Conservation (phyloP, 2,113 vertebrate species). For the Leiothrix lutea region DNA sequence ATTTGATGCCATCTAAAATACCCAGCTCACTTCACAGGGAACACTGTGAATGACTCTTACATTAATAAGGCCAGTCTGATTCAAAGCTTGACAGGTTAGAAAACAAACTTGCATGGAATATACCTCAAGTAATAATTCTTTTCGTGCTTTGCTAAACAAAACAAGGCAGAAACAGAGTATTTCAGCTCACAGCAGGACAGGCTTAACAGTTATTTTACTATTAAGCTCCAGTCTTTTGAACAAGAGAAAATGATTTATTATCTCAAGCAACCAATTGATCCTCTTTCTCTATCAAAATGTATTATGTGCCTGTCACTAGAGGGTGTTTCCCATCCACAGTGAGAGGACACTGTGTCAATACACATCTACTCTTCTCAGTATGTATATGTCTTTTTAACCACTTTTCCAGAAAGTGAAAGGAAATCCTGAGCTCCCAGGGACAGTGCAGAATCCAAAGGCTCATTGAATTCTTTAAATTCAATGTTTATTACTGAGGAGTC, state of each 20-base stretch:
- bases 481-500: not conserved
- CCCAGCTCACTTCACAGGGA: not conserved
- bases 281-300: not conserved
- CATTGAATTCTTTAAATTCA: not conserved
- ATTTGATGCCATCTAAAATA: not conserved
- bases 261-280: not conserved
- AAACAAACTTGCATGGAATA: not conserved
- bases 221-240: not conserved
- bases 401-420: not conserved
- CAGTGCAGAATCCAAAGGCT: not conserved
- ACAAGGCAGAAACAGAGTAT: not conserved
- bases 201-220: not conserved
- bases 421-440: not conserved
- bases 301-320: not conserved
- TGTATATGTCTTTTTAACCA: not conserved
- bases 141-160: not conserved
- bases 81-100: not conserved
- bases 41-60: not conserved
- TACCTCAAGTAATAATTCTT: not conserved
- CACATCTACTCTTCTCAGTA: not conserved
- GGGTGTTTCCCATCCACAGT: not conserved
- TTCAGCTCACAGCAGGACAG: not conserved
- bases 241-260: not conserved
- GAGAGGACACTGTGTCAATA: not conserved
- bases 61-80: not conserved